Evolutionary conservation across 2,888 invertebrate species (phyloP), one percentile per base, ranked within the genome.

Genomic region (Parapristionchus giblindavisi): DNA sequence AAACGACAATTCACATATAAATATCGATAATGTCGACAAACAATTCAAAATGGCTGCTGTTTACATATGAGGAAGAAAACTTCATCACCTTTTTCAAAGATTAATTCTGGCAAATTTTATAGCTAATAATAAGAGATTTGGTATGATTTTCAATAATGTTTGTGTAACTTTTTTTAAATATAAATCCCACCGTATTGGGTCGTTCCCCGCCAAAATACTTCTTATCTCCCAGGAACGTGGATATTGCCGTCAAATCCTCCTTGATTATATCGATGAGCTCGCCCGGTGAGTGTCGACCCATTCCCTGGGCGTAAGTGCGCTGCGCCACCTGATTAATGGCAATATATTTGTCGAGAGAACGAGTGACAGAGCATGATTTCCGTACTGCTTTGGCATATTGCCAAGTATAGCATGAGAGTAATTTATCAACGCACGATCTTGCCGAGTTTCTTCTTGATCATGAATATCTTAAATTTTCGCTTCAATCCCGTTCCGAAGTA

Each of bases 401-500:
- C 56, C 56, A 29, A 32, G 43, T 29, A 56, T 11, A 52, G 11
- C n/a, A 56, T 56, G 11, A 29, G 56, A 17, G 8, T 14, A 56
- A 32, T 8, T 56, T 32, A 32, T 56, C 17, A 8, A 61, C 6
- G n/a, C 36, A 61, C 61, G 24, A 36, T 3, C 11, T 6, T 34
- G 1, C 34, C 52, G 32, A 68, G 34, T 14, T 34, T 52, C 68
- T 52, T 68, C 0, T 21, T 6, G n/a, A 52, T 14, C 4, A 48
- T 17, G n/a, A 32, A 68, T 36, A 52, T 21, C 8, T 6, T 24
- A 36, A 68, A 8, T 1, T 52, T 32, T 6, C 52, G 1, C 24
- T 24, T 34, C 36, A 51, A 14, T 17, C 68, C 68, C 52, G 48
- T 48, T 3, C 68, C 68, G 17, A 24, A 34, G 34, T 52, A 52